A percentile compares a stretch with the other conserved stretches of the same genome.
Evolutionary conservation across 2,797 vertebrate genomes (phyloP).

Genomic region (Oceanodroma leucorhoa): DNA sequence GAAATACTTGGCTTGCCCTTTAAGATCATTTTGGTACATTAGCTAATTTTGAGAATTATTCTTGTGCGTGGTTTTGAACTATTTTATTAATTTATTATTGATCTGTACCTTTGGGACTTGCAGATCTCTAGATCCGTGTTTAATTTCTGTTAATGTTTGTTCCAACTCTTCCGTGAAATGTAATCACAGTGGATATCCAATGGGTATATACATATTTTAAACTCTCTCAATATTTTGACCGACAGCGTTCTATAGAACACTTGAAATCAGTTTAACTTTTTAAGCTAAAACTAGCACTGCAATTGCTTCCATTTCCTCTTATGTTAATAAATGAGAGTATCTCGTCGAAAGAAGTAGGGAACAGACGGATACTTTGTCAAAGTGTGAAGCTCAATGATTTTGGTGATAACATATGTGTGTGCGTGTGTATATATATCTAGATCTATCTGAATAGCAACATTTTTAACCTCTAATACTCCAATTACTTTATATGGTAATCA

Average conservation of each 20-base stretch:
- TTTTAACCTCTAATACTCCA: slow-evolving; percentile 14
- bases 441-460: background rate
- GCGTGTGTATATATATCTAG: background rate
- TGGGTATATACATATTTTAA: background rate
- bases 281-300: background rate
- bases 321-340: slow-evolving; percentile 31
- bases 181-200: background rate
- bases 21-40: background rate
- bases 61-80: background rate
- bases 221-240: background rate
- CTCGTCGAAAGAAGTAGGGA: background rate
- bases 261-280: background rate
- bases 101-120: background rate
- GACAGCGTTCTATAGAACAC: fast-evolving
- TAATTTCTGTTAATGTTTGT: background rate
- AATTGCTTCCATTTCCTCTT: slow-evolving; percentile 6
- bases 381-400: slow-evolving; percentile 17
- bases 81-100: background rate
- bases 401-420: background rate
- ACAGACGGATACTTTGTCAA: slow-evolving; percentile 5
- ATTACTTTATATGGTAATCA: background rate
- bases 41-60: background rate
- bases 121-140: background rate
- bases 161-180: background rate
- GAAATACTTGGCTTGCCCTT: background rate